Conservation (phyloP, 2,113 vertebrate genomes). For the Barbus barbus region DNA sequence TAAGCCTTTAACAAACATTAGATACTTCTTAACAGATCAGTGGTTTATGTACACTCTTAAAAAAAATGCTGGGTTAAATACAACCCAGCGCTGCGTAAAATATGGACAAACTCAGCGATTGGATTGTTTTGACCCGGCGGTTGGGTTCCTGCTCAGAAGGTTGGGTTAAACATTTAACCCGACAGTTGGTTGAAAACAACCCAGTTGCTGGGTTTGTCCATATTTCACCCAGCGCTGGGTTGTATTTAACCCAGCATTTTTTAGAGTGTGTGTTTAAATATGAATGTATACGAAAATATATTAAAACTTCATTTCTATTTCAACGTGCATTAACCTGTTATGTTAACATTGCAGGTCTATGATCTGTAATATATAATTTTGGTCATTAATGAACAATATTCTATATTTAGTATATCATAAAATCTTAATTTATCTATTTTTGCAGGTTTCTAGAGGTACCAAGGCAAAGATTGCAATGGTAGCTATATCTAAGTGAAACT, state of each 20-base stretch:
- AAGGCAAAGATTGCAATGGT: not conserved
- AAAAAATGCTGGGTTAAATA: no score
- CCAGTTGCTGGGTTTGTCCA: no score
- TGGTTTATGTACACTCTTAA: not conserved
- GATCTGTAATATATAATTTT: not conserved
- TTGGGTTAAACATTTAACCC: no score
- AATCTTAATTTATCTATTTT: not conserved
- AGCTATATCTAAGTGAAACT: not conserved
- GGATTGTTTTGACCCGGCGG: no score
- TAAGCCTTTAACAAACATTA: not conserved
- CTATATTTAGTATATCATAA: not conserved
- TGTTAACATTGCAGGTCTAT: not conserved
- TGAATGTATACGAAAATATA: conserved; percentile 9
- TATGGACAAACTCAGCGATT: no score
- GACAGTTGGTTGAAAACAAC: no score
- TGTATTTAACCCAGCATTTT: no score
- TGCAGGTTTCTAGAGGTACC: not conserved
- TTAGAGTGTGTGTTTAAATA: no score
- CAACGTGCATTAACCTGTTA: conserved; percentile 1
- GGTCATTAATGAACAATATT: conserved; percentile 2
- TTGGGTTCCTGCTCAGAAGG: no score
- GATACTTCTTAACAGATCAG: not conserved
- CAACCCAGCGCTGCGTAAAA: no score
- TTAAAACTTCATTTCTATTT: not conserved
- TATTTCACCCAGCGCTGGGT: no score